Percentiles rank a stretch among this genome's conserved stretches.
These are phyloP conservation scores for rabbit (Oryctolagus cuniculus) DNA, from an alignment of 2,113 vertebrate genomes.

Conservation along the genomic window DNA sequence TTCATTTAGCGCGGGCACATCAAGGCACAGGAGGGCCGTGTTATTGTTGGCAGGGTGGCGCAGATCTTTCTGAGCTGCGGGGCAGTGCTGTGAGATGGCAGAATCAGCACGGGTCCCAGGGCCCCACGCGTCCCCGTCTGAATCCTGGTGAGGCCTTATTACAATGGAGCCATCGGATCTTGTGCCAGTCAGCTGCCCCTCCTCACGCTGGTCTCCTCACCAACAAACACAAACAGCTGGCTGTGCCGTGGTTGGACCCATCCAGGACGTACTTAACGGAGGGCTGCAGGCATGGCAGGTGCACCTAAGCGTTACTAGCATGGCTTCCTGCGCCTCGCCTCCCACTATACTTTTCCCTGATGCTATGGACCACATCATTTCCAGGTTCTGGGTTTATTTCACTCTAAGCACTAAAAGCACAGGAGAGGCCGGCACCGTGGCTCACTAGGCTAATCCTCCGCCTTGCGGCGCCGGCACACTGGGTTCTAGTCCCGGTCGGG, in stretches of 20 bases:
- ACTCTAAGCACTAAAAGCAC: background rate
- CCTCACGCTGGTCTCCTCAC: background rate
- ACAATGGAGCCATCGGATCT: background rate
- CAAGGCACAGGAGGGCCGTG: background rate
- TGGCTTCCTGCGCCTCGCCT: background rate
- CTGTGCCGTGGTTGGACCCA: background rate
- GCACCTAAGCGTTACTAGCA: rapidly evolving
- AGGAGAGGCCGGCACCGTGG: too few relatives aligned
- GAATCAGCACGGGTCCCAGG: background rate
- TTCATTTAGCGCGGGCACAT: slow-evolving; percentile 9
- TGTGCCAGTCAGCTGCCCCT: background rate
- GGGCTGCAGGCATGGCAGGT: background rate
- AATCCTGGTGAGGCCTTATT: background rate
- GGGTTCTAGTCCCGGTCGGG: too few relatives aligned
- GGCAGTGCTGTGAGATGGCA: background rate
- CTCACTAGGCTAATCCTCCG: too few relatives aligned
- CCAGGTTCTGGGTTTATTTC: background rate
- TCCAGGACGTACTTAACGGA: background rate
- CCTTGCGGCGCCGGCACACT: too few relatives aligned
- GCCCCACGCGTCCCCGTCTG: background rate
- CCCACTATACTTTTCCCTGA: background rate
- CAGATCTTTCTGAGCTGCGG: background rate
- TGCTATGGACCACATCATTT: background rate
- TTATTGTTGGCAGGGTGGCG: background rate
- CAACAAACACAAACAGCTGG: background rate